phyloP scores from a whole-genome alignment of 2,888 invertebrate genomes.

The Morpho achilles region DNA sequence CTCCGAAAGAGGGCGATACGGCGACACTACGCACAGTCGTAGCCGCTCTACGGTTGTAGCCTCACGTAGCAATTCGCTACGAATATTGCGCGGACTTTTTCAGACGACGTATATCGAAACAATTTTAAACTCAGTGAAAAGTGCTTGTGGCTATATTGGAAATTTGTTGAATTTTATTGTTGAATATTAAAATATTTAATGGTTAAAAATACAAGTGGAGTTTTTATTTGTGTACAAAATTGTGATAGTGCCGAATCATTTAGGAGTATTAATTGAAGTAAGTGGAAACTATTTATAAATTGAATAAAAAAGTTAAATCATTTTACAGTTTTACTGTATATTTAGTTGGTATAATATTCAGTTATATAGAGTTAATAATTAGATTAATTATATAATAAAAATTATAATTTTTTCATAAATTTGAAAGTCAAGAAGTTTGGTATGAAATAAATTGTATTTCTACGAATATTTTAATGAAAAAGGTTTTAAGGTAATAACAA shows the following conservation, averaged over 20 bases:
- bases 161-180: constrained; percentile 1
- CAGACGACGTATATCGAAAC: constrained; percentile 3
- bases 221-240: constrained; percentile 5
- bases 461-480: too few species aligned
- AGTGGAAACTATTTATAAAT: not conserved
- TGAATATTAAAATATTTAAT: not conserved
- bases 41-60: constrained; percentile 35
- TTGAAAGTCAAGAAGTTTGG: too few species aligned
- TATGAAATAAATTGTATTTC: too few species aligned
- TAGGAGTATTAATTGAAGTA: constrained; percentile 5
- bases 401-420: too few species aligned
- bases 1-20: constrained; percentile 35
- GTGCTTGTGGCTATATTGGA: constrained; percentile 7
- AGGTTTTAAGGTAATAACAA: too few species aligned
- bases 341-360: not conserved
- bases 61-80: constrained; percentile 32
- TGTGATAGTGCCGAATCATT: not conserved
- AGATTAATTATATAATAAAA: too few species aligned
- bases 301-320: not conserved
- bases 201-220: constrained; percentile 4
- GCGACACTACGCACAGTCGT: constrained; percentile 40
- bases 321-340: not conserved
- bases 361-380: too few species aligned
- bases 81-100: constrained; percentile 20
- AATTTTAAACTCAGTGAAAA: constrained; percentile 14